Evolutionary conservation across 2,888 invertebrate species (phyloP).

Genomic region (Itoplectis maculator): DNA sequence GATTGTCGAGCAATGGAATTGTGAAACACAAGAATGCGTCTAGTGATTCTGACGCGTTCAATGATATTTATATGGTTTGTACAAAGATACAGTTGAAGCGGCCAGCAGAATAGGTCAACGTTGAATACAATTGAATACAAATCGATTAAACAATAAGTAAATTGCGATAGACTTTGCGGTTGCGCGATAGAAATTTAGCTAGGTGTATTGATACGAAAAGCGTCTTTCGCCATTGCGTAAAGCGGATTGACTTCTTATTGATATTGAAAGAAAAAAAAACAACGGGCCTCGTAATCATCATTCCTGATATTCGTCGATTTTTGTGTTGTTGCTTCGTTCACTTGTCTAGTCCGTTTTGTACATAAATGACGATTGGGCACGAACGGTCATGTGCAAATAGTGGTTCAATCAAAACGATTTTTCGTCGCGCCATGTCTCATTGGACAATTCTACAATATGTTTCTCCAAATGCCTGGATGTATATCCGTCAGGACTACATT

Average conservation of each 20-base stretch:
- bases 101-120: not conserved
- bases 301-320: slow-evolving; percentile 47
- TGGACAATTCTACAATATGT: slow-evolving; percentile 4
- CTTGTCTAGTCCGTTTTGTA: slow-evolving; percentile 62
- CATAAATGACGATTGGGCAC: slow-evolving; percentile 45
- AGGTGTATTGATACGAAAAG: slow-evolving; percentile 26
- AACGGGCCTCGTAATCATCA: slow-evolving; percentile 51
- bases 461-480: not conserved
- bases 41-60: slow-evolving; percentile 5
- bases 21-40: slow-evolving; percentile 25
- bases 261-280: slow-evolving; percentile 18
- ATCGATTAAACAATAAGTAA: slow-evolving; percentile 26
- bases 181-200: slow-evolving; percentile 37
- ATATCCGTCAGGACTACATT: slow-evolving; percentile 20
- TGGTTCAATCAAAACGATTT: slow-evolving; percentile 32
- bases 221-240: slow-evolving; percentile 25
- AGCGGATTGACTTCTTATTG: slow-evolving; percentile 39
- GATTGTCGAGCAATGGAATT: slow-evolving; percentile 27
- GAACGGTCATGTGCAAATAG: slow-evolving; percentile 11
- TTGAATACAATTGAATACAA: slow-evolving; percentile 27
- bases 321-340: slow-evolving; percentile 35
- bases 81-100: slow-evolving; percentile 34
- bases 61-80: slow-evolving; percentile 46
- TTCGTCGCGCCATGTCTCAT: not conserved
- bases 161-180: not conserved